These are phyloP conservation scores for Gastrophysa polygoni DNA, from an alignment of 2,888 invertebrate genomes.

Conservation along the genomic window DNA sequence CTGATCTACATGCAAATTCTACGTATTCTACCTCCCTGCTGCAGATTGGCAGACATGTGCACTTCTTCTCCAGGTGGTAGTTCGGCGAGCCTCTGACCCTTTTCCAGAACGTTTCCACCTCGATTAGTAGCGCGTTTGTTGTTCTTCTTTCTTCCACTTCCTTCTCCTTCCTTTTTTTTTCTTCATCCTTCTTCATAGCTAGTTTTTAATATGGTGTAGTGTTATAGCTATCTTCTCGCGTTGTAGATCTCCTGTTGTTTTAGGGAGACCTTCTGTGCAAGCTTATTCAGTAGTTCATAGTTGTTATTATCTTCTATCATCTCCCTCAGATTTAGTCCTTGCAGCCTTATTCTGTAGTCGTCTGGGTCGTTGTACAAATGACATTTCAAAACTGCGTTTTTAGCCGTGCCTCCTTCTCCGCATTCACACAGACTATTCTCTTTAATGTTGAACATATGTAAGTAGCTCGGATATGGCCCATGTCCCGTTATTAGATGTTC, in stretches of 20 bases:
- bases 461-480: slow-evolving; percentile 8
- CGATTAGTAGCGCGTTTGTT: not conserved
- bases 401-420: slow-evolving; percentile 4
- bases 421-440: slow-evolving; percentile 1
- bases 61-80: not conserved
- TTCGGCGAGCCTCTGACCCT: not conserved
- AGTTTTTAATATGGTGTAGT: not conserved
- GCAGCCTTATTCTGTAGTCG: not conserved
- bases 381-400: not conserved
- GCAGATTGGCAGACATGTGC: not conserved
- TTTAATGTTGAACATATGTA: not conserved
- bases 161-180: not conserved
- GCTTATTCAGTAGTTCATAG: not conserved
- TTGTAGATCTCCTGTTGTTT: not conserved
- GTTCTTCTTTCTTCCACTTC: too few relatives aligned
- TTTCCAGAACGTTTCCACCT: not conserved
- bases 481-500: slow-evolving; percentile 17
- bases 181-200: not conserved
- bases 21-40: not conserved
- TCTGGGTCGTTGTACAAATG: not conserved
- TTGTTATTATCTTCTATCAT: not conserved
- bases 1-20: too few relatives aligned
- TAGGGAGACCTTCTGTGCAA: not conserved
- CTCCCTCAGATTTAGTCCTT: not conserved
- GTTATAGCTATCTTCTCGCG: not conserved